phyloP scores from a whole-genome alignment of 2,797 vertebrate genomes.

The Halcyon leucocephala region DNA sequence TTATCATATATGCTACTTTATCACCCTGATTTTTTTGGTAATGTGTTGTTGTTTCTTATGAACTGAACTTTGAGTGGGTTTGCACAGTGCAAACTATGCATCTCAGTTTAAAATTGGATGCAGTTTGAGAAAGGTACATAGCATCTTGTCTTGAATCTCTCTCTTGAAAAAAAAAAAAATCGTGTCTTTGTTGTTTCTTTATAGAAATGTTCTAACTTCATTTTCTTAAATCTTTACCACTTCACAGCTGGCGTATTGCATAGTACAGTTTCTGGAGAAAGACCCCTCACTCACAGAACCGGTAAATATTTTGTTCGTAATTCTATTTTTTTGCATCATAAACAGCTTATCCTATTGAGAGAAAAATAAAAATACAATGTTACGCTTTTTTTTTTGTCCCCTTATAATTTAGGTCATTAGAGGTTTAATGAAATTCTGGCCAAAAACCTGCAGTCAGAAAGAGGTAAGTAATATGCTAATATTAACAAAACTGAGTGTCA shows the following conservation, averaged over 20 bases:
- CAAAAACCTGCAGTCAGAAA: slow-evolving; percentile 99
- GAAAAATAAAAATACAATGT: background rate
- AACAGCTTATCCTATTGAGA: background rate
- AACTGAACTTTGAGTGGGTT: background rate
- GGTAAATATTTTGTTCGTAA: slow-evolving; percentile 79
- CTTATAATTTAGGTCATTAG: slow-evolving; percentile 90
- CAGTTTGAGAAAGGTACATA: background rate
- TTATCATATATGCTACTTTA: background rate
- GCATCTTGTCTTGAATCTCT: background rate
- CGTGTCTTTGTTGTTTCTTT: background rate
- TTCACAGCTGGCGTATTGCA: slow-evolving; percentile 96
- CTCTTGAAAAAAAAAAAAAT: background rate
- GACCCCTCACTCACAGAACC: slow-evolving; percentile 98
- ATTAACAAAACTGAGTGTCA: background rate
- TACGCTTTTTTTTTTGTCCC: background rate
- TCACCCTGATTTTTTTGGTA: background rate
- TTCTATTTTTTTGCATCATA: background rate
- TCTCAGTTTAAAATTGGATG: background rate
- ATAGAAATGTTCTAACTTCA: slow-evolving; percentile 22
- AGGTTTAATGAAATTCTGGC: slow-evolving; percentile 99
- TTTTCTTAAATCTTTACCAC: slow-evolving; percentile 5
- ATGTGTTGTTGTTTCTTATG: background rate
- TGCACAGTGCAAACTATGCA: background rate
- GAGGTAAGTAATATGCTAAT: slow-evolving; percentile 82
- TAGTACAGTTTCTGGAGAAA: slow-evolving; percentile 99